Percentiles rank a stretch among this genome's conserved stretches.
Evolutionary conservation across 1,140 invertebrate genomes (phyloP).

Genomic region (Drosophila baimaii): DNA sequence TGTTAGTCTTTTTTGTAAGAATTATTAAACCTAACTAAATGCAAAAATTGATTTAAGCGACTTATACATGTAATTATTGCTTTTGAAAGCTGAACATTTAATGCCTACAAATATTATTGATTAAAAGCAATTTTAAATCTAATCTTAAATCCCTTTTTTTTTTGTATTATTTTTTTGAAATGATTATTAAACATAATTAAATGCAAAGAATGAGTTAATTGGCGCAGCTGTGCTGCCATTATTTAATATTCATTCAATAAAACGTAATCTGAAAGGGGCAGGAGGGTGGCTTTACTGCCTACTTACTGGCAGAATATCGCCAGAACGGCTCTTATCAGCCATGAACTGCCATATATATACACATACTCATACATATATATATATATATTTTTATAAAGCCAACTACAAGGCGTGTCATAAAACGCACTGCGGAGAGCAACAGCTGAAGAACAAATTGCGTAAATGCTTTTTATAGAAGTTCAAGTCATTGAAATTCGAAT

Average conservation of each 20-base stretch:
- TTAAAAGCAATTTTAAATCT: no score
- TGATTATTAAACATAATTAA: not conserved
- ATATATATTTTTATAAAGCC: constrained; percentile 21
- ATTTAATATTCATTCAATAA: constrained; percentile 64
- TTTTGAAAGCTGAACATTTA: no score
- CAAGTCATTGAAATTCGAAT: constrained; percentile 75
- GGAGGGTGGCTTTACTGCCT: not conserved
- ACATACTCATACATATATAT: not conserved
- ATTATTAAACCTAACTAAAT: no score
- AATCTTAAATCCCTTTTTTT: not conserved
- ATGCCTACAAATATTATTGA: no score
- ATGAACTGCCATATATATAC: constrained; percentile 32
- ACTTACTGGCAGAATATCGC: constrained; percentile 6
- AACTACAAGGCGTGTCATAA: constrained; percentile 38
- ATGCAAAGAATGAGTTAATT: not conserved
- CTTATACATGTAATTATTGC: no score
- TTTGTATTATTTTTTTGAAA: no score
- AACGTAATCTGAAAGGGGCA: constrained; percentile 30
- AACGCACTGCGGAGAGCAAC: constrained; percentile 41
- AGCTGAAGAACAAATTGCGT: constrained; percentile 69
- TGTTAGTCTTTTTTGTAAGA: no score
- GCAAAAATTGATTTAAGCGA: no score
- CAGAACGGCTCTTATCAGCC: constrained; percentile 47
- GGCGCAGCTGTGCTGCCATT: constrained; percentile 3
- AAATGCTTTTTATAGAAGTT: constrained; percentile 79